Base-by-base conservation (phyloP, 1,140 invertebrate genomes). In the Drosophila asahinai region DNA sequence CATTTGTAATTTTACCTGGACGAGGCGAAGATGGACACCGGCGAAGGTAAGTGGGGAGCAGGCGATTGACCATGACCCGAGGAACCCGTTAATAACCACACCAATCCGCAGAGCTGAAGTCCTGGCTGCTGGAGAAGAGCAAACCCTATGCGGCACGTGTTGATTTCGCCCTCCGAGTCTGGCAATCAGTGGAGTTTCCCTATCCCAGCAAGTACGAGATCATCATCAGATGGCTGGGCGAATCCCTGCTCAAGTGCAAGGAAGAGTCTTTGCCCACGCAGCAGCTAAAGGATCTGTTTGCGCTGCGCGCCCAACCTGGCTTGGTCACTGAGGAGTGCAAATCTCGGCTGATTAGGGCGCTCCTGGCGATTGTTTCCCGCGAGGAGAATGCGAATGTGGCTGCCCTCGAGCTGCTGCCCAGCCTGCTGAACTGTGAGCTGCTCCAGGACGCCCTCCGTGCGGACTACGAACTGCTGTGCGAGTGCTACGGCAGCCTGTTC, bases 131-230 rank as follows among this genome's bases (percentile, higher is more conserved):
- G 33, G 76, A 70, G 54, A 60, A 38, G 6, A 58, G 19, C 45
- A 89, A 91, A 25, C 22, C 61, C 7, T 91, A 76, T 12, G 25
- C 62, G 12, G 63, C 81, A 57, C 91, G 86, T 58, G 36, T 93
- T 25, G 75, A 80, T 9, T 93, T 93, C 51, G 83, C 89, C 5
- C 70, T 92, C 3, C 92, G 91, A 57, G 80, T 81, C 6, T 93
- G 92, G 91, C 86, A 86, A 59, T 93, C 92, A 0, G 71, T 81
- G 2, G 92, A 93, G 33, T 93, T 92, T n/a, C 63, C 68, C 3
- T 77, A 91, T 25, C 60, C 72, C 19, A 81, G 64, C 43, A 93
- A 93, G 82, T 87, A 92, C 45, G 91, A 93, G 54, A 52, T 86
- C 14, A 57, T 93, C 12, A 51, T 90, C 5, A 47, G 80, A 33